Conservation (phyloP, 2,797 vertebrate species). For the Karalla daura region DNA sequence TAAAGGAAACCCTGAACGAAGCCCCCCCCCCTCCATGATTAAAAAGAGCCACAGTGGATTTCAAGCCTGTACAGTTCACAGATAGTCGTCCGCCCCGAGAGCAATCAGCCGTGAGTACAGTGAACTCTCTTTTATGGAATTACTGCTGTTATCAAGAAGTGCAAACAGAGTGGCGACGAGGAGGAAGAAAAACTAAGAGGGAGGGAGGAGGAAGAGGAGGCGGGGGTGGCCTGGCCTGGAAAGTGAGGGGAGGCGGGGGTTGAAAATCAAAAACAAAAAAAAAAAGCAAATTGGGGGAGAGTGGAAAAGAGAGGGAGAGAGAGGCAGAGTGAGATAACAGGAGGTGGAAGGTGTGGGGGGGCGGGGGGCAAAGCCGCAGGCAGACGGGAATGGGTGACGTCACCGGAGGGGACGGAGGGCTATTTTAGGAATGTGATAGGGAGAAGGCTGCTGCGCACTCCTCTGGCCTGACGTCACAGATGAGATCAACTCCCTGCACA, state of each 20-base stretch:
- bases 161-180: constrained; percentile 39
- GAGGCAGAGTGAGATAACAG: constrained; percentile 15
- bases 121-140: constrained; percentile 59
- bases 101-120: constrained; percentile 40
- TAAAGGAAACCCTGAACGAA: constrained; percentile 18
- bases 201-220: not conserved
- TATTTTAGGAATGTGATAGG: constrained; percentile 79
- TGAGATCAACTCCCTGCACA: constrained; percentile 66
- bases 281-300: constrained; percentile 11
- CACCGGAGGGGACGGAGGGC: constrained; percentile 53
- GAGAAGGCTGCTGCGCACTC: constrained; percentile 55
- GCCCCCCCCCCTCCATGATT: constrained; percentile 32
- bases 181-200: constrained; percentile 13
- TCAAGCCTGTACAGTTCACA: not conserved
- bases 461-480: constrained; percentile 72
- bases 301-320: not conserved
- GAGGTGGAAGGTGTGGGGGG: constrained; percentile 13
- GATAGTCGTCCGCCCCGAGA: constrained; percentile 9
- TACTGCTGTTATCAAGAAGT: constrained; percentile 50
- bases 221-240: constrained; percentile 21
- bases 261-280: constrained; percentile 46
- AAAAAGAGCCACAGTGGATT: constrained; percentile 22
- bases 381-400: constrained; percentile 70
- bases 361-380: constrained; percentile 38
- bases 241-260: constrained; percentile 32